A percentile compares a stretch with the other conserved stretches of the same genome.
Evolutionary conservation across 2,888 invertebrate species (phyloP).

Genomic region (Halictus ligatus): DNA sequence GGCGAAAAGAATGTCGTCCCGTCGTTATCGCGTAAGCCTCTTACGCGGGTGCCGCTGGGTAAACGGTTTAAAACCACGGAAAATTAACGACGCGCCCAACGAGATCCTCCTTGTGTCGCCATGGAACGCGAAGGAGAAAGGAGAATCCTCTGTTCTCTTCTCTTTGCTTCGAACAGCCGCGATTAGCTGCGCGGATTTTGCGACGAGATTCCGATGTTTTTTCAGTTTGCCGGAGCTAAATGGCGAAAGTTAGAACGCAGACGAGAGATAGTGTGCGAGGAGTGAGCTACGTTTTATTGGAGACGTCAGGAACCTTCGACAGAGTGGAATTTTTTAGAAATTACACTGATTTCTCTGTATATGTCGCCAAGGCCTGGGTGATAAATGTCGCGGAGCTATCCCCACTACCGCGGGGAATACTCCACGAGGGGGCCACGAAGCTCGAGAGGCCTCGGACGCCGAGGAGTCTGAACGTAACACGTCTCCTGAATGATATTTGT

Average conservation of each 20-base stretch:
- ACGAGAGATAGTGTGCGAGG: background rate
- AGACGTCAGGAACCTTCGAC: too few relatives aligned
- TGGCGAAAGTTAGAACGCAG: background rate
- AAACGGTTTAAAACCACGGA: slow-evolving; percentile 32
- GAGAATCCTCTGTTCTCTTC: background rate
- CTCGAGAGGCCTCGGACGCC: too few relatives aligned
- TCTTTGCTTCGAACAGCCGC: background rate
- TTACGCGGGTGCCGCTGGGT: slow-evolving; percentile 40
- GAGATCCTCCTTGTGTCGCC: background rate
- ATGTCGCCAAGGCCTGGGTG: too few relatives aligned
- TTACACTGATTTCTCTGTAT: too few relatives aligned
- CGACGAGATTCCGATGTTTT: background rate
- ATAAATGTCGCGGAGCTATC: too few relatives aligned
- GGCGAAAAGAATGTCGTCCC: slow-evolving; percentile 49
- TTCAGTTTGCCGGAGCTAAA: background rate
- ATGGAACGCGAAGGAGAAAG: background rate
- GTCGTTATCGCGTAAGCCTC: slow-evolving; percentile 60
- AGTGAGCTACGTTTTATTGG: background rate
- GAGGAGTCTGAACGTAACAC: too few relatives aligned
- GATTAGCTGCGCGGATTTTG: background rate
- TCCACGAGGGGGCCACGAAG: too few relatives aligned
- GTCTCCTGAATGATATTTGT: too few relatives aligned
- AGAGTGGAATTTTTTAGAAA: too few relatives aligned
- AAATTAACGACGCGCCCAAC: slow-evolving; percentile 45
- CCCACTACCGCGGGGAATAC: too few relatives aligned